These are phyloP conservation scores for Dicerorhinus sumatrensis DNA, from an alignment of 2,113 vertebrate genomes.

Conservation along the genomic window DNA sequence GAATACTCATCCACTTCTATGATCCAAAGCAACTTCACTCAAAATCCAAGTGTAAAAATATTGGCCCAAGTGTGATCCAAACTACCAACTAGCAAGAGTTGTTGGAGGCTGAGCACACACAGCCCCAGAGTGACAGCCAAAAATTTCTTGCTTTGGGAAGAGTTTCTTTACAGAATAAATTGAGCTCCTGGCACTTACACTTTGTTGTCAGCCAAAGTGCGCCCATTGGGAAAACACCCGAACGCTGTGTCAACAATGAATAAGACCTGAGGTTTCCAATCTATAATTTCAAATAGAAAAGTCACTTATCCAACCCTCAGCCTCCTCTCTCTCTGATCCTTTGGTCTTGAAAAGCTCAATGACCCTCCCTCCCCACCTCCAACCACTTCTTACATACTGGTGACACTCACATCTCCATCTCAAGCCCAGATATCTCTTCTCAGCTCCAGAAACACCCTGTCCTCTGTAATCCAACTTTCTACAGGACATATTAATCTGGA, in stretches of 20 bases:
- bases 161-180: constrained; percentile 44
- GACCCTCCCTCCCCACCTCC: neutral
- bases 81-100: neutral
- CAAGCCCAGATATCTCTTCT: neutral
- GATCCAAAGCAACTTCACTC: neutral
- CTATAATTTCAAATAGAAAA: constrained; percentile 52
- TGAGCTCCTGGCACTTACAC: constrained; percentile 36
- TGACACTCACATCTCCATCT: neutral
- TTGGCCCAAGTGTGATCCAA: neutral
- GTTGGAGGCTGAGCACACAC: neutral
- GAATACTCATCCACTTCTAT: neutral
- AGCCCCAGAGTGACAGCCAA: neutral
- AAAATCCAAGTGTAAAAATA: neutral
- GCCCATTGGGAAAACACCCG: constrained; percentile 54
- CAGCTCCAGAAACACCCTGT: neutral
- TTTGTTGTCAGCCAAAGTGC: constrained; percentile 51
- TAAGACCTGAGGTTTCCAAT: constrained; percentile 12
- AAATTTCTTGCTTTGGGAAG: neutral
- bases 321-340: neutral
- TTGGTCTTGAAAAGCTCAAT: neutral
- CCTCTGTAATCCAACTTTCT: neutral
- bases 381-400: neutral
- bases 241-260: constrained; percentile 55
- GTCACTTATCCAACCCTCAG: neutral
- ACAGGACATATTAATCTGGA: neutral